These are phyloP conservation scores for Saccostrea glomerata DNA, from an alignment of 1,140 invertebrate genomes.

Conservation along the genomic window DNA sequence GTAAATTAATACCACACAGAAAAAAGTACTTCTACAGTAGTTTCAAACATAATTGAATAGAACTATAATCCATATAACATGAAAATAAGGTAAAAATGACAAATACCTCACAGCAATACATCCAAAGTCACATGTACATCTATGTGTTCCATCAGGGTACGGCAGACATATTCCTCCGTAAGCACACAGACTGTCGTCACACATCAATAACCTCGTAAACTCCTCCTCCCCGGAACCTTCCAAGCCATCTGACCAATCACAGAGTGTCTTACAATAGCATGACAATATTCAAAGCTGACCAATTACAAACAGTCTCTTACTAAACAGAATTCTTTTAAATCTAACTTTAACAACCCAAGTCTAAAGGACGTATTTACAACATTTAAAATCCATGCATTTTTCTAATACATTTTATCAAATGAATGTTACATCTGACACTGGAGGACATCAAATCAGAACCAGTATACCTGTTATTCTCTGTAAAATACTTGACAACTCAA, in stretches of 20 bases:
- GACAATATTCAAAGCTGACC: neutral
- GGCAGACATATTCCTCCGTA: constrained; percentile 88
- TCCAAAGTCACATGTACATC: constrained; percentile 77
- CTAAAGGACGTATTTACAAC: no score
- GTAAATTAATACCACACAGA: no score
- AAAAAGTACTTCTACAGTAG: no score
- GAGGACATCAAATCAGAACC: no score
- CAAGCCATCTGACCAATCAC: constrained; percentile 46
- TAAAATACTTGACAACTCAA: no score
- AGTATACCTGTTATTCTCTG: no score
- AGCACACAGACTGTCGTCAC: constrained; percentile 89
- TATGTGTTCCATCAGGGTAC: constrained; percentile 52
- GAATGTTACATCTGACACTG: no score
- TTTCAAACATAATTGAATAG: no score
- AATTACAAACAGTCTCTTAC: neutral
- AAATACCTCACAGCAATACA: constrained; percentile 76
- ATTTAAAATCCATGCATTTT: no score
- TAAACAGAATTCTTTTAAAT: neutral
- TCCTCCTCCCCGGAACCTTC: constrained; percentile 53
- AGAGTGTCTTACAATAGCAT: constrained; percentile 37
- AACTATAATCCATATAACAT: neutral
- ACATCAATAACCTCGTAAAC: constrained; percentile 78
- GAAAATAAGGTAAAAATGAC: no score
- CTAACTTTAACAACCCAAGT: no score
- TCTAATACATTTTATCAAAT: no score